phyloP scores from a whole-genome alignment of 30 jellyfish, hydroid and myxozoan species.

The Sanderia malayensis region DNA sequence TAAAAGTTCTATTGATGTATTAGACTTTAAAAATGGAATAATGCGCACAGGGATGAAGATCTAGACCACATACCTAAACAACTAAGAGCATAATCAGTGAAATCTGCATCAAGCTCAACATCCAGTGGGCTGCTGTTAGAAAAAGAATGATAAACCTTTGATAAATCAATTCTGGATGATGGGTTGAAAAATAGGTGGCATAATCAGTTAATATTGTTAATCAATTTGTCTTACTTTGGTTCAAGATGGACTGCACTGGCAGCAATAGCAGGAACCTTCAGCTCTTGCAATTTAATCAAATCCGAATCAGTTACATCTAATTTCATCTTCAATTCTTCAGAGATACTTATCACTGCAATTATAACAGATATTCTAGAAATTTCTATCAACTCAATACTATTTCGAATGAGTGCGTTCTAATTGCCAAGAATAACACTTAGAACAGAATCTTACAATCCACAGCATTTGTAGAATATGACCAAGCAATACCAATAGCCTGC shows the following conservation, averaged over 20 bases:
- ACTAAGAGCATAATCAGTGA: slow-evolving; percentile 29
- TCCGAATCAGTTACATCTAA: slow-evolving; percentile 30
- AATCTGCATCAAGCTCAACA: slow-evolving; percentile 37
- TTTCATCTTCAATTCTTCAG: slow-evolving; percentile 10
- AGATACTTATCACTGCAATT: slow-evolving; percentile 6
- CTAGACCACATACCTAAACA: slow-evolving; percentile 26
- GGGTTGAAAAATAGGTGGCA: neutral
- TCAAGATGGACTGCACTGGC: slow-evolving; percentile 18
- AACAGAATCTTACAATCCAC: slow-evolving; percentile 1
- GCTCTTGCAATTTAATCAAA: slow-evolving; percentile 3
- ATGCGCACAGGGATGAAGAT: neutral
- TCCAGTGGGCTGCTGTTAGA: neutral
- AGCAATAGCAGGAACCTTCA: slow-evolving; percentile 49
- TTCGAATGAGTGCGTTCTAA: neutral
- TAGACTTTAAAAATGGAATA: neutral
- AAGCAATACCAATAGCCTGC: neutral
- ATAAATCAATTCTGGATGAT: no score
- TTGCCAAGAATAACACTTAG: neutral
- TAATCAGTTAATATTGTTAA: neutral
- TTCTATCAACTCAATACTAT: neutral
- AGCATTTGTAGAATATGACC: neutral
- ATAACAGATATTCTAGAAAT: neutral
- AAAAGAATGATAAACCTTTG: no score
- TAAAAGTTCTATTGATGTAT: neutral
- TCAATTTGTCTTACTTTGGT: neutral